Percentiles rank a stretch among this genome's conserved stretches.
Conservation (phyloP, 2,797 vertebrate species). For the Leucoraja ocellata region DNA sequence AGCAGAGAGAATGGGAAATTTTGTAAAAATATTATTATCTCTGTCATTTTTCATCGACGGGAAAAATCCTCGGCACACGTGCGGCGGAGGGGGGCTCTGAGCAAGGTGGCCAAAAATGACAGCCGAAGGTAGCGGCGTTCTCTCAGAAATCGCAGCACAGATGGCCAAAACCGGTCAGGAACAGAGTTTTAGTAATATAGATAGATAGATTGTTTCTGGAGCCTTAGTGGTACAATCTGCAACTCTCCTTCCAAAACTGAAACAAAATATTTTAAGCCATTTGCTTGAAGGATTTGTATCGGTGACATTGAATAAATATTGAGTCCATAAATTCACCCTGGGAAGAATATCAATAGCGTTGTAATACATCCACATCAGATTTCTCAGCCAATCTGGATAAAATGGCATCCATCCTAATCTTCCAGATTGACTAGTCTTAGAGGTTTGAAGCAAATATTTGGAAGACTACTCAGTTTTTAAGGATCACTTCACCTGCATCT, state of each 20-base stretch:
- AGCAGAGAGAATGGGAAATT: no score
- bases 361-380: slow-evolving; percentile 21
- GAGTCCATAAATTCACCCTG: neutral
- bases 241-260: neutral
- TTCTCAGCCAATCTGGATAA: neutral
- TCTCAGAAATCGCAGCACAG: no score
- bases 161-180: no score
- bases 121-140: no score
- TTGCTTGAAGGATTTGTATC: neutral
- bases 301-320: neutral
- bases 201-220: neutral
- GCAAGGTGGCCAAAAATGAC: no score
- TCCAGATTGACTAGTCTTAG: neutral
- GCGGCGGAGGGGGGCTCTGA: no score
- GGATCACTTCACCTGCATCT: neutral
- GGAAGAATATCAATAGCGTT: neutral
- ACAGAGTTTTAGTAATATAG: neutral
- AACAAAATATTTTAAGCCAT: neutral
- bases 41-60: no score
- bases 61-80: no score
- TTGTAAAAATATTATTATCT: no score
- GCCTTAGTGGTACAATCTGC: neutral
- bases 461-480: neutral
- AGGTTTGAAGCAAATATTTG: neutral
- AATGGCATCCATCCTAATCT: neutral